Evolutionary conservation across 2,888 invertebrate genomes (phyloP), one percentile per base, ranked within the genome.

Genomic region (Orthosia incerta): DNA sequence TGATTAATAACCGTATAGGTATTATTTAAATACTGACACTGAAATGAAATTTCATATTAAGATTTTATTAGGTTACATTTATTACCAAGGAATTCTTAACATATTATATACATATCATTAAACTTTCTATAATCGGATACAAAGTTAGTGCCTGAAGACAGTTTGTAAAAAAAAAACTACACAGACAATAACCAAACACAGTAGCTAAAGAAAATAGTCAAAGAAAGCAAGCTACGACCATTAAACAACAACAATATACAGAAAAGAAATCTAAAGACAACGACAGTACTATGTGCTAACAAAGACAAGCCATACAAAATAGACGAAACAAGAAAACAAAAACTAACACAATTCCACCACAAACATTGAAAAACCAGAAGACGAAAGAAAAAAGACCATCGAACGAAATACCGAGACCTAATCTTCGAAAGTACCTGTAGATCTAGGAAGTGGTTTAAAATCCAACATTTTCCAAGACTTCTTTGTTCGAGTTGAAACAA

Each of bases 401-500:
- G 15, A 70, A 73, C 61, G 59, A 71, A 72, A 86, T 79, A 76
- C 79, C 57, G 18, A 68, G 73, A 84, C 60, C 71, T 79, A 85
- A 86, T 86, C 76, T 67, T 66, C 26, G 23, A 68, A 74, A 83
- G 85, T 84, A 86, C 87, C 73, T 82, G 85, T 82, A 73, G 71
- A 85, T 79, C 82, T 73, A 69, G 55, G 59, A 80, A 87, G 81
- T 86, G 69, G 79, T 76, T 84, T 71, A 75, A 74, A 79, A 86
- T 75, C 74, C 57, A 85, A 82, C 85, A 83, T 87, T 82, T 83
- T 76, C 80, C 83, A 72, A 87, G 78, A 80, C 61, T 82, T 87
- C 87, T 87, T 87, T 88, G 89, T 90, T 86, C 88, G 82, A 87
- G 72, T 86, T 79, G 80, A 82, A 85, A 86, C 90, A 88, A 92